phyloP scores from a whole-genome alignment of 2,797 vertebrate genomes.

The Remorina albescens region DNA sequence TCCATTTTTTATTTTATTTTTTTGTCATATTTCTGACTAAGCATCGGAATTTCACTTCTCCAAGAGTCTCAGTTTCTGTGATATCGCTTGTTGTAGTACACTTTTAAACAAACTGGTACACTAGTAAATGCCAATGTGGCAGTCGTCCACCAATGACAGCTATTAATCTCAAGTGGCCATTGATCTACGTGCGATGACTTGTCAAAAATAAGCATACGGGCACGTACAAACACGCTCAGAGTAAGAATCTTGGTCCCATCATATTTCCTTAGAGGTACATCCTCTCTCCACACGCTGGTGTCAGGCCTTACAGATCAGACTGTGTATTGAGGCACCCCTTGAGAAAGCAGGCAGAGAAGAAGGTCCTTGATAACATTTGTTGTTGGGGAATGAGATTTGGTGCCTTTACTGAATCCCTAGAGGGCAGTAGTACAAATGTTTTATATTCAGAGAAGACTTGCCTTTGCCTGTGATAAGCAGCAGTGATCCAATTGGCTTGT shows the following conservation, averaged over 20 bases:
- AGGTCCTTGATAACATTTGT: constrained; percentile 69
- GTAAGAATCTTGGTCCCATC: constrained; percentile 34
- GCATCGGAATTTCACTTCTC: not conserved
- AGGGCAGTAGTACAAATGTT: constrained; percentile 77
- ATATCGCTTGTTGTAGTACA: constrained; percentile 1
- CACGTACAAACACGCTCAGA: constrained; percentile 23
- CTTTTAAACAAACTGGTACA: not conserved
- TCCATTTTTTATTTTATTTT: not conserved
- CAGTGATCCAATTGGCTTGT: constrained; percentile 65
- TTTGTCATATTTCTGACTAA: not conserved
- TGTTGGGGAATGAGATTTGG: constrained; percentile 70
- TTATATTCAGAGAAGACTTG: constrained; percentile 70
- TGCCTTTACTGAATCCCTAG: constrained; percentile 74
- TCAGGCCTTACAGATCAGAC: constrained; percentile 35
- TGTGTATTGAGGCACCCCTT: constrained; percentile 45
- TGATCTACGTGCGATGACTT: constrained; percentile 50
- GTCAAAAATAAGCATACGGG: constrained; percentile 60
- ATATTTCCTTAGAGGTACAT: constrained; percentile 53
- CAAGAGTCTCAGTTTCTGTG: not conserved
- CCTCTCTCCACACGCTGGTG: constrained; percentile 23
- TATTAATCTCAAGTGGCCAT: constrained; percentile 45
- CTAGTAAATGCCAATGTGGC: constrained; percentile 21
- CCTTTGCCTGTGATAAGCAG: constrained; percentile 67
- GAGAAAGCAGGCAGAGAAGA: constrained; percentile 65
- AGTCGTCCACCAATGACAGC: constrained; percentile 13